Evolutionary conservation across 2,888 invertebrate genomes (phyloP).

Genomic region (Pyrochroa serraticornis): DNA sequence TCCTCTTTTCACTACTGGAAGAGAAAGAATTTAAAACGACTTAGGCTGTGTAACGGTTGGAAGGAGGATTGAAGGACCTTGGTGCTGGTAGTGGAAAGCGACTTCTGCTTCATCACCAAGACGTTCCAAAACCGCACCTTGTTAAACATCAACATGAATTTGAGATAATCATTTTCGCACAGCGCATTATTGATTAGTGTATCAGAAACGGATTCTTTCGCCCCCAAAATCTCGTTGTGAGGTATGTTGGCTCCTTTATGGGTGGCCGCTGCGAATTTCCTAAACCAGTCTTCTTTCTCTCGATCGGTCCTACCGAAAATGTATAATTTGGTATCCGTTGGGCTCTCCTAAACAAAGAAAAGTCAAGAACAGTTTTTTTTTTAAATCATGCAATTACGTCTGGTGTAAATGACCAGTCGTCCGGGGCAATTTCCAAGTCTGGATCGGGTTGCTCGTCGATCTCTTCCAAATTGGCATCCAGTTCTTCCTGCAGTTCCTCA

Average conservation of each 20-base stretch:
- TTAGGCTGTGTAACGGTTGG: not conserved
- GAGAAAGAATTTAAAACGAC: too few relatives aligned
- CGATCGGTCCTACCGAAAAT: slow-evolving; percentile 80
- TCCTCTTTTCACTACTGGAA: too few relatives aligned
- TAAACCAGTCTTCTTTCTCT: slow-evolving; percentile 90
- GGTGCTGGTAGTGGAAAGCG: not conserved
- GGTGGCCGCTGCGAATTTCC: slow-evolving; percentile 49
- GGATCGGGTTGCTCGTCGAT: not conserved
- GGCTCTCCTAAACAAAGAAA: slow-evolving; percentile 34
- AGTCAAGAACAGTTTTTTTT: too few relatives aligned
- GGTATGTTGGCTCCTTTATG: slow-evolving; percentile 33
- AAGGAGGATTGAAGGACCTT: slow-evolving; percentile 15
- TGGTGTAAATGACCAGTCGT: not conserved
- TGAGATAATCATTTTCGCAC: slow-evolving; percentile 48
- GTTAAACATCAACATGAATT: slow-evolving; percentile 50
- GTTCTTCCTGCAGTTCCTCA: too few relatives aligned
- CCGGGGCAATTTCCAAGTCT: not conserved
- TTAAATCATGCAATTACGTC: slow-evolving; percentile 26
- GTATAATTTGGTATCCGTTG: slow-evolving; percentile 45
- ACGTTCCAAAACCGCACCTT: slow-evolving; percentile 38
- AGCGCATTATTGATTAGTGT: slow-evolving; percentile 27
- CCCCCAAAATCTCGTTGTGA: slow-evolving; percentile 6
- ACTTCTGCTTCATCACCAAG: not conserved
- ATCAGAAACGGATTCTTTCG: slow-evolving; percentile 8
- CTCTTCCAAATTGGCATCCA: not conserved